Evolutionary conservation across 2,797 vertebrate species (phyloP).

Genomic region (Pogoniulus pusillus): DNA sequence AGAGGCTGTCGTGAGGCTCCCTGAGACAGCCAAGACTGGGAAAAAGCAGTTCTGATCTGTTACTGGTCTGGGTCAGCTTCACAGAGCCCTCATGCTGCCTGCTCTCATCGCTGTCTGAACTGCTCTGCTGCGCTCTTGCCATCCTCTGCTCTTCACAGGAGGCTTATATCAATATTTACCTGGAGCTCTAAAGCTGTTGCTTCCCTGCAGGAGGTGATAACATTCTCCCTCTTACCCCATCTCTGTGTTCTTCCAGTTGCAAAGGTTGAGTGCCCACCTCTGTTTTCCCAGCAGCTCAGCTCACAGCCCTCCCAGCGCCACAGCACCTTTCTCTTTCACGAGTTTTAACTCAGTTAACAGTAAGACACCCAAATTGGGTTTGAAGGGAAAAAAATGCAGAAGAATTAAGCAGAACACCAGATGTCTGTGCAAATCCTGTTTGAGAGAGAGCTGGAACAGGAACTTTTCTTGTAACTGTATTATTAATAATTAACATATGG

Average conservation of each 20-base stretch:
- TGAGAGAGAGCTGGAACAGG: slow-evolving; percentile 68
- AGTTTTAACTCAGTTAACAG: slow-evolving; percentile 50
- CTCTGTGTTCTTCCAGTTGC: neutral
- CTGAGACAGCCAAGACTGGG: accelerated
- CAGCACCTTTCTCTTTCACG: slow-evolving; percentile 8
- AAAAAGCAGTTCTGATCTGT: neutral
- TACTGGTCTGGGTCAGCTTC: neutral
- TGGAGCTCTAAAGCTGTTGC: neutral
- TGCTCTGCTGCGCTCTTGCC: neutral
- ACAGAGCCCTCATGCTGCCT: neutral
- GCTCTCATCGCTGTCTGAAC: neutral
- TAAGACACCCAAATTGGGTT: slow-evolving; percentile 48
- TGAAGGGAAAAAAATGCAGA: neutral
- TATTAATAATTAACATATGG: slow-evolving; percentile 77
- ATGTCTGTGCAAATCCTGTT: slow-evolving; percentile 77
- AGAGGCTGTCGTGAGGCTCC: neutral
- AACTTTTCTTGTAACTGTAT: slow-evolving; percentile 72
- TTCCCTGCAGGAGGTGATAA: neutral
- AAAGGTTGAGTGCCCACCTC: neutral
- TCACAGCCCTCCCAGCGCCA: neutral
- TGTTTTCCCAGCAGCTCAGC: neutral
- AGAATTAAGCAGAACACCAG: slow-evolving; percentile 71
- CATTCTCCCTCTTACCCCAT: neutral
- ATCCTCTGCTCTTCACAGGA: neutral
- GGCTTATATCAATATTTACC: neutral